These are phyloP conservation scores for Nannoperca australis DNA, from an alignment of 2,797 vertebrate species.

Conservation along the genomic window DNA sequence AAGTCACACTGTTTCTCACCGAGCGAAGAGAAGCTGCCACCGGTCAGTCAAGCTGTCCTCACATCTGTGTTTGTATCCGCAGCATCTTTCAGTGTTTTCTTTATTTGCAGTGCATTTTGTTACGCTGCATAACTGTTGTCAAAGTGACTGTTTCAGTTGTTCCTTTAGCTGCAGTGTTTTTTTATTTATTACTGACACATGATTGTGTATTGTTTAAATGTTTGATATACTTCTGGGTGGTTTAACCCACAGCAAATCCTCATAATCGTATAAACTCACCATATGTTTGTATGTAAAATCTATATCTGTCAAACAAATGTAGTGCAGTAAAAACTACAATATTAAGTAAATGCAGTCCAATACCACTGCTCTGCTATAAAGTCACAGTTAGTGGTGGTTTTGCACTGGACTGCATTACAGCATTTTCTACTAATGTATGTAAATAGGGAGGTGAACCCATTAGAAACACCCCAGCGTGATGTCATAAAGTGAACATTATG, in stretches of 20 bases:
- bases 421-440: not conserved
- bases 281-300: not conserved
- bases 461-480: too few relatives aligned
- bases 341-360: not conserved
- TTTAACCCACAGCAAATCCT: not conserved
- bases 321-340: not conserved
- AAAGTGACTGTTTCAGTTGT: not conserved
- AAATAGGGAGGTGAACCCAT: too few relatives aligned
- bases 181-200: not conserved
- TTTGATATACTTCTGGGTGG: not conserved
- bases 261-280: not conserved
- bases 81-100: not conserved
- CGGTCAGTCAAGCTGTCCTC: not conserved
- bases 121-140: not conserved
- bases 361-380: not conserved
- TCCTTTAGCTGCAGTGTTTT: not conserved
- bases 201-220: not conserved
- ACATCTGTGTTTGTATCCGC: not conserved
- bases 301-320: not conserved
- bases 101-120: not conserved
- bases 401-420: not conserved
- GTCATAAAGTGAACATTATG: too few relatives aligned
- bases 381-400: not conserved
- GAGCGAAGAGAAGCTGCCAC: not conserved
- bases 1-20: constrained; percentile 24